These are phyloP conservation scores for Hypselothyrea guttata DNA, from an alignment of 2,888 invertebrate species.

Conservation along the genomic window DNA sequence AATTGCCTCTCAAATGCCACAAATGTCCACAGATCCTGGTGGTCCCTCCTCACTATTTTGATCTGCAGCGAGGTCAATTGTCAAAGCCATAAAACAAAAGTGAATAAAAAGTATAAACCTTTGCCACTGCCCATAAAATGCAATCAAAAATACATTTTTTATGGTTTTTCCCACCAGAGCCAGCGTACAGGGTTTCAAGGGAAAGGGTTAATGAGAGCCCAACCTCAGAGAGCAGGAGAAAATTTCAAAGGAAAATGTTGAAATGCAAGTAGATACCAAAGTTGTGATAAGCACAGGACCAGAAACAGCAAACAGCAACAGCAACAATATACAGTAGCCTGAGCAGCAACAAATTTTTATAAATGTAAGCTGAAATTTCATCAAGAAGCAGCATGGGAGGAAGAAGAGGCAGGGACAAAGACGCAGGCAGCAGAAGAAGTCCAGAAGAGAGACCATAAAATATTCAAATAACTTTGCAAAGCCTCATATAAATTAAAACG, in stretches of 20 bases:
- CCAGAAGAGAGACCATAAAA: conserved; percentile 40
- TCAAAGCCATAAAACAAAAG: conserved; percentile 65
- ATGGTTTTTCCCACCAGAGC: conserved; percentile 61
- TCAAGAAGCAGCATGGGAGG: conserved; percentile 17
- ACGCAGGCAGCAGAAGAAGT: conserved; percentile 4
- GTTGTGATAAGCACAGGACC: conserved; percentile 24
- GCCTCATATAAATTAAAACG: conserved; percentile 62
- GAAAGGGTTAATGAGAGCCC: conserved; percentile 66
- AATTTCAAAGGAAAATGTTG: conserved; percentile 65
- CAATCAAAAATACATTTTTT: conserved; percentile 58
- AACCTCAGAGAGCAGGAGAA: conserved; percentile 45
- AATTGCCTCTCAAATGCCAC: conserved; percentile 17
- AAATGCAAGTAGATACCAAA: conserved; percentile 35
- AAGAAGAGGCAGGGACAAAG: background rate
- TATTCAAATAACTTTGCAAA: conserved; percentile 51
- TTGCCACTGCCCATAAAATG: conserved; percentile 32
- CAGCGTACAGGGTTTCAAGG: conserved; percentile 20
- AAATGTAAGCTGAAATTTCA: conserved; percentile 55
- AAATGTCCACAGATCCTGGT: conserved; percentile 44
- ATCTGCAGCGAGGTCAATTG: conserved; percentile 55
- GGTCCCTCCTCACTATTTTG: conserved; percentile 26
- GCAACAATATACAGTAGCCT: conserved; percentile 11
- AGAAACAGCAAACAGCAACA: conserved; percentile 1
- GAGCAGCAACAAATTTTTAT: conserved; percentile 32
- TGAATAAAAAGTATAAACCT: conserved; percentile 17